Evolutionary conservation across 1,140 invertebrate genomes (phyloP), one percentile per base, ranked within the genome.

Genomic region (Zaprionus inermis): DNA sequence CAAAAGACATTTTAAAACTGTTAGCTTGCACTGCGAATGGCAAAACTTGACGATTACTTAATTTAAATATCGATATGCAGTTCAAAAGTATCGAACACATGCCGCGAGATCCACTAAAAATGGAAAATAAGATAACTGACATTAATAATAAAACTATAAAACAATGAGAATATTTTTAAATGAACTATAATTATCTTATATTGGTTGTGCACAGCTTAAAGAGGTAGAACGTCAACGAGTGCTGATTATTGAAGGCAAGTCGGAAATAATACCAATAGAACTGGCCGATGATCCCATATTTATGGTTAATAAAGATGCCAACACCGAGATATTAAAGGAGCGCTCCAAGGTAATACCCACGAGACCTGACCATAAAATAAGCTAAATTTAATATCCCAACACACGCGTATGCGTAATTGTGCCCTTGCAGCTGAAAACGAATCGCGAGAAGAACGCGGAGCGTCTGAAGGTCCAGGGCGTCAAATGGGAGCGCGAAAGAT

Each of bases 181-280:
- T 16, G 3, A 41, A 41, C 38, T 1, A 44, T 16, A 16, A 16
- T 16, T 44, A 16, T 9, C 7, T 44, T 6, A 44, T 30, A 36
- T 28, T 10, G 10, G 2, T 5, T 20, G 16, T 30, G 5, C 91
- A 11, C 71, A 95, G 94, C 92, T 91, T 22, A 93, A 93, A 72
- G 95, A 95, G 90, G 88, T 95, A 58, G 94, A 94, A 79, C 92
- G 95, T 34, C 94, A 95, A 34, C 95, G 95, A 69, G 93, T 93
- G 84, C 88, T 95, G 63, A 94, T 95, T 61, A 92, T 95, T 14
- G 93, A 93, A 68, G 94, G 94, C 46, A 94, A 94, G 65, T 89
- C 94, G 9, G 92, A 94, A 82, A 93, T 94, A 70, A 94, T 94
- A 56, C 94, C 94, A 2, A 81, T 92, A 12, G 94, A 94, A 81